These are phyloP conservation scores for Alcis repandata DNA, from an alignment of 2,888 invertebrate genomes.

Conservation along the genomic window DNA sequence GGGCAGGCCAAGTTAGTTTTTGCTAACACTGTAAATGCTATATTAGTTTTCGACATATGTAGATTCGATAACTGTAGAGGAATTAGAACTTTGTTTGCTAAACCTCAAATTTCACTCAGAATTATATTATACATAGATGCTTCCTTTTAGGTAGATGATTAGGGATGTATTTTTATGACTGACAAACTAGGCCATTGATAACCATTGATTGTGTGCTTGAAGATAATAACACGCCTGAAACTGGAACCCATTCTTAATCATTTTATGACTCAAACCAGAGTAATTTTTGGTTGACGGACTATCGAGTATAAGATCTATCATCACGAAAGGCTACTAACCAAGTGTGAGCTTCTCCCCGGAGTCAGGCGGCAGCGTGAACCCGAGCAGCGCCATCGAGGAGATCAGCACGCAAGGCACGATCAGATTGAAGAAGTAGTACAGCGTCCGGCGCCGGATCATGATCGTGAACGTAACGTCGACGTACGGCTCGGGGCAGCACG, in stretches of 20 bases:
- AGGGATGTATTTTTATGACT: not conserved
- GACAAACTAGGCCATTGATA: not conserved
- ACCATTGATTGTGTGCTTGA: not conserved
- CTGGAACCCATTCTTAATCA: too few relatives aligned
- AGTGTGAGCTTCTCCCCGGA: constrained; percentile 98
- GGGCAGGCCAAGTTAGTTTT: constrained; percentile 23
- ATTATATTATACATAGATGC: too few relatives aligned
- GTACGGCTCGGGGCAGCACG: constrained; percentile 97
- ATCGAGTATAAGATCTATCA: not conserved
- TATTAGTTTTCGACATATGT: constrained; percentile 9
- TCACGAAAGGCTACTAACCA: constrained; percentile 87
- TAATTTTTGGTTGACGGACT: too few relatives aligned
- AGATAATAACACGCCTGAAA: not conserved
- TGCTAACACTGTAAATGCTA: constrained; percentile 17
- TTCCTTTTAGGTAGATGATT: not conserved
- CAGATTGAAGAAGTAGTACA: constrained; percentile 99
- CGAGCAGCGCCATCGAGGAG: constrained; percentile 98
- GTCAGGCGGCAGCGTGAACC: constrained; percentile 99
- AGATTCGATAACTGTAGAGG: constrained; percentile 1
- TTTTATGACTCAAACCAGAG: too few relatives aligned
- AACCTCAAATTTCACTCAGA: not conserved
- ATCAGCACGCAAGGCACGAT: constrained; percentile 99
- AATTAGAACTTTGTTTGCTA: constrained; percentile 6
- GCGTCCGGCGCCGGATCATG: constrained; percentile 97
- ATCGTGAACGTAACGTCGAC: constrained; percentile 99